Evolutionary conservation across 2,888 invertebrate species (phyloP), one percentile per base, ranked within the genome.

Genomic region (Hemistola chrysoprasaria): DNA sequence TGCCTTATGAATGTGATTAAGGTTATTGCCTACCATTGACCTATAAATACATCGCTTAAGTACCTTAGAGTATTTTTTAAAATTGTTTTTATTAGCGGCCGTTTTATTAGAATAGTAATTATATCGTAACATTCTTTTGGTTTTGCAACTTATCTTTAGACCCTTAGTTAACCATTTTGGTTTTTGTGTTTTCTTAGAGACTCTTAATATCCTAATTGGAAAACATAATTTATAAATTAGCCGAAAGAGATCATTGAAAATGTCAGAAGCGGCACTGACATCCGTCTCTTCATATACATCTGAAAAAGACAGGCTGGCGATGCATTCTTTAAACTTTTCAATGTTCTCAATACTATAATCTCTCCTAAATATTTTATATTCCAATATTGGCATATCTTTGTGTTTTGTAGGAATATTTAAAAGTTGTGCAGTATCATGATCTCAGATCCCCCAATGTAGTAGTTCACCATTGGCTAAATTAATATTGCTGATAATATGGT

Each of bases 341-440:
- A 31, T 23, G 10, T 31, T 10, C 1, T 31, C 3, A n/a, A 1
- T 7, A 23, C 7, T 11, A 11, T 23, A 31, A 11, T 31, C 23
- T 7, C 31, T 31, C 1, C 2, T 23, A 10, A 6, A 5, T 4
- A 11, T 11, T 9, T 23, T 22, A 11, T 31, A 23, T 10, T 23
- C 11, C 1, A 1, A 3, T 2, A 10, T 5, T 21, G 21, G 5
- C 1, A n/a, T n/a, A 6, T 8, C 7, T 11, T 31, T 31, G 10
- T 1, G 6, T 31, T 23, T 22, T 4, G 7, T n/a, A 2, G 31
- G 31, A 11, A 31, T 11, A n/a, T n/a, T 22, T 2, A 31, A n/a
- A 1, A 31, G 6, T 22, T 30, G 30, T 3, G 30, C 22, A 1
- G 30, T 30, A 22, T 30, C 22, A 22, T 30, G 30, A 11, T 30